Evolutionary conservation across 2,888 invertebrate genomes (phyloP).

Genomic region (Azorinus chamasolen): DNA sequence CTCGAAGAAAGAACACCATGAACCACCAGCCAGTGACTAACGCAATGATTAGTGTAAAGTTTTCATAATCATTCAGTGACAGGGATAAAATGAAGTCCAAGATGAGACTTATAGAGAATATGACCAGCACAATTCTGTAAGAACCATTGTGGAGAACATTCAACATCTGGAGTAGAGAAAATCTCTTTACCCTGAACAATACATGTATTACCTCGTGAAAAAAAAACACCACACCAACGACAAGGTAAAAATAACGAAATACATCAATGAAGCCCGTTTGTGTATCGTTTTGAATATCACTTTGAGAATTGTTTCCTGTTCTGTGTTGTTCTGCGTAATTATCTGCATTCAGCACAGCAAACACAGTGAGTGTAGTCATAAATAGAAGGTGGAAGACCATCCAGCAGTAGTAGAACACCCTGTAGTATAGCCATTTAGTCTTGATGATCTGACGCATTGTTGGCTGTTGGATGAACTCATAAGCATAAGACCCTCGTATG

Average conservation of each 20-base stretch:
- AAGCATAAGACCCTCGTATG: constrained; percentile 62
- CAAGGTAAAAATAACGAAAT: constrained; percentile 47
- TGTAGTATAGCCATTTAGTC: constrained; percentile 70
- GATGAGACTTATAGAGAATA: constrained; percentile 66
- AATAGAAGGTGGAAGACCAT: constrained; percentile 65
- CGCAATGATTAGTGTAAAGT: constrained; percentile 69
- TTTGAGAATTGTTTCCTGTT: background rate
- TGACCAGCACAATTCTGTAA: constrained; percentile 56
- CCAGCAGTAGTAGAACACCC: constrained; percentile 67
- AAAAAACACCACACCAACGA: constrained; percentile 58
- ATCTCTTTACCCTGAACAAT: constrained; percentile 45
- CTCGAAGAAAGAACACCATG: constrained; percentile 72
- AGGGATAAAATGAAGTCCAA: constrained; percentile 60
- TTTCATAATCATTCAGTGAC: constrained; percentile 37
- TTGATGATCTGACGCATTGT: constrained; percentile 71
- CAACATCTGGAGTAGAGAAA: constrained; percentile 36
- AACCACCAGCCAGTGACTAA: constrained; percentile 78
- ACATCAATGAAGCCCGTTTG: constrained; percentile 39
- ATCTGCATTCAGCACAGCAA: constrained; percentile 59
- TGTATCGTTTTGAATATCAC: background rate
- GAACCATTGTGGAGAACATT: constrained; percentile 60
- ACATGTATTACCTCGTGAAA: constrained; percentile 46
- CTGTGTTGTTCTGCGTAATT: constrained; percentile 14
- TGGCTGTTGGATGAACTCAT: constrained; percentile 67
- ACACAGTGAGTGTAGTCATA: constrained; percentile 65